Conservation (phyloP, 2,888 invertebrate species). For the Drosophila stalkeri region DNA sequence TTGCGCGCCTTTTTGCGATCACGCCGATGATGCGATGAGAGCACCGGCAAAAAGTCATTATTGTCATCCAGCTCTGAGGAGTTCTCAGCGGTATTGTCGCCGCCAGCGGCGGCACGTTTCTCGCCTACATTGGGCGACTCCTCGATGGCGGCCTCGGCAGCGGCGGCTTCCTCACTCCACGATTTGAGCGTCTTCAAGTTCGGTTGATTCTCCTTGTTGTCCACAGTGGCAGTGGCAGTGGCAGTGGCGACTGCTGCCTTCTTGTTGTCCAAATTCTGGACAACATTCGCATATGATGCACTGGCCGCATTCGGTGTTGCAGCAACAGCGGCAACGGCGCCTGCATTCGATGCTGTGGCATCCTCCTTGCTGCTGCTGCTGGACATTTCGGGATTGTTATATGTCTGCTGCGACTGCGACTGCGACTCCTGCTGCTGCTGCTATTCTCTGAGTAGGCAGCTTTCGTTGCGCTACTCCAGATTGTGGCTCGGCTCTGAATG, state of each 20-base stretch:
- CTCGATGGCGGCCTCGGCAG: slow-evolving; percentile 69
- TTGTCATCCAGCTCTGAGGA: slow-evolving; percentile 84
- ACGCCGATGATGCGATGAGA: slow-evolving; percentile 84
- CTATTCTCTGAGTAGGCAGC: slow-evolving; percentile 67
- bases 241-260: slow-evolving; percentile 50
- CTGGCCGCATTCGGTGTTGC: slow-evolving; percentile 78
- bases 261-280: slow-evolving; percentile 85
- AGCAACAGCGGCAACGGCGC: slow-evolving; percentile 85
- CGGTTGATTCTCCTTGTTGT: slow-evolving; percentile 83
- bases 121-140: slow-evolving; percentile 82
- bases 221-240: slow-evolving; percentile 36
- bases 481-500: slow-evolving; percentile 49
- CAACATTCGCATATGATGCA: slow-evolving; percentile 89
- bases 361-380: slow-evolving; percentile 83
- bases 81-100: slow-evolving; percentile 83
- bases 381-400: slow-evolving; percentile 75
- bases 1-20: slow-evolving; percentile 85
- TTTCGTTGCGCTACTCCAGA: slow-evolving; percentile 57
- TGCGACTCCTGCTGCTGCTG: slow-evolving; percentile 28
- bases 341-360: slow-evolving; percentile 62
- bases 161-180: slow-evolving; percentile 83
- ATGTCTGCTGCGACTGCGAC: neutral
- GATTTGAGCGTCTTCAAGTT: slow-evolving; percentile 81
- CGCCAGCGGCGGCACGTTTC: slow-evolving; percentile 82
- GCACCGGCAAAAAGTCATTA: slow-evolving; percentile 84